These are phyloP conservation scores for Clupea harengus DNA, from an alignment of 2,113 vertebrate genomes.

Conservation along the genomic window DNA sequence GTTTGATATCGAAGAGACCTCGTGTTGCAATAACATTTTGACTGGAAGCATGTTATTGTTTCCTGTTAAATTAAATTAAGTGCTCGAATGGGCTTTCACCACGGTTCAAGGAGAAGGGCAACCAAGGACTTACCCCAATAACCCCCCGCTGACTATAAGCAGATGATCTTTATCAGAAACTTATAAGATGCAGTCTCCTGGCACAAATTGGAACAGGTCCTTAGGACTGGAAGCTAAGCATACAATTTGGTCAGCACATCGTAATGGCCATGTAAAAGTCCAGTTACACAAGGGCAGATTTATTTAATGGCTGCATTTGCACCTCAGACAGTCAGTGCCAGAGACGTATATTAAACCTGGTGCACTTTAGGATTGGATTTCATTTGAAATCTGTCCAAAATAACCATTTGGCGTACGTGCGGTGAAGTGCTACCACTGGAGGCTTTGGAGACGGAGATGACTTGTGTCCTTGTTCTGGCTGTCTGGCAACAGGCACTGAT, in stretches of 20 bases:
- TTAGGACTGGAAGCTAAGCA: not conserved
- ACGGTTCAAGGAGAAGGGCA: not conserved
- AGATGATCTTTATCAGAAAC: conserved; percentile 2
- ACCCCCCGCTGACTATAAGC: not conserved
- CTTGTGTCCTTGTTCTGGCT: conserved; percentile 11
- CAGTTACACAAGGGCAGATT: not conserved
- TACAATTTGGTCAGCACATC: not conserved
- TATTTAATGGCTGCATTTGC: conserved; percentile 8
- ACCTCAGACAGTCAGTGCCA: not conserved
- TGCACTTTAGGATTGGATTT: conserved; percentile 18
- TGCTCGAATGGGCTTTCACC: not conserved
- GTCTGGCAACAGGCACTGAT: not conserved
- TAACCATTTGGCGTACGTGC: not conserved
- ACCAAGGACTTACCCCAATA: not conserved
- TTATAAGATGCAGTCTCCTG: not conserved
- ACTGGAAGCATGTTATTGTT: not conserved
- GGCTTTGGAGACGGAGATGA: not conserved
- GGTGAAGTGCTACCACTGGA: not conserved
- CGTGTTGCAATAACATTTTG: not conserved
- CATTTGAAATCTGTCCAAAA: conserved; percentile 6
- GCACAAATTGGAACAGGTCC: not conserved
- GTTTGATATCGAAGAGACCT: not conserved
- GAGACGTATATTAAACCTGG: not conserved
- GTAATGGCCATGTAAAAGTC: not conserved
- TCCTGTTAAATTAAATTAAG: not conserved